Base-by-base conservation (phyloP, 2,888 invertebrate species). In the Drosophila cognata region DNA sequence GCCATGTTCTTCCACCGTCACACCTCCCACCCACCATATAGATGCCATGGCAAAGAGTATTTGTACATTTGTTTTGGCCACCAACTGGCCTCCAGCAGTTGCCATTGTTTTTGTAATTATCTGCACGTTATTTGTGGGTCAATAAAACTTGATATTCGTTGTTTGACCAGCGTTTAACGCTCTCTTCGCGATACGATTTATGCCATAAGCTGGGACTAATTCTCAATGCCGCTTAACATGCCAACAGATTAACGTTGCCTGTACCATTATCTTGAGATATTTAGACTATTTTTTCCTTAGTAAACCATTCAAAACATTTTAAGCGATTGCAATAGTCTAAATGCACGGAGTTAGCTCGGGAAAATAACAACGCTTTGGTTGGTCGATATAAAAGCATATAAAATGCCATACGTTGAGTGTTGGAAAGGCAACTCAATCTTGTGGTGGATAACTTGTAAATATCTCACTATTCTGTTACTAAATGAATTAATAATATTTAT, bases 71-170 rank as follows among this genome's bases (percentile, higher is more conserved):
- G 82, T 82, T 84, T 87, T 85, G 68, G 72, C 75, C 76, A 70
- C 59, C 71, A 77, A 76, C 67, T 78, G 60, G 70, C 79, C 79
- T 79, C 73, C 53, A 81, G 81, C 82, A 68, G 77, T 74, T 74
- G 79, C 69, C 82, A 79, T 86, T 88, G 82, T 80, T 88, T 88
- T 81, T 88, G 87, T 88, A 88, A 88, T 88, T 88, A 88, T 88
- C 88, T 88, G 87, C 85, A 87, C 87, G 87, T 88, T 88, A 88
- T 88, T 88, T 88, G 88, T 88, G 88, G 88, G 81, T 88, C 88
- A 88, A 88, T 88, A 88, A 88, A 88, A 85, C 88, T 88, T 82
- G 85, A 88, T 88, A 88, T 85, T 85, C 78, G 76, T 71, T 73
- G 82, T 78, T 83, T 73, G 76, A 75, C 62, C 74, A 71, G 61